Base-by-base conservation (phyloP, 2,888 invertebrate genomes). In the Mystacides longicornis region DNA sequence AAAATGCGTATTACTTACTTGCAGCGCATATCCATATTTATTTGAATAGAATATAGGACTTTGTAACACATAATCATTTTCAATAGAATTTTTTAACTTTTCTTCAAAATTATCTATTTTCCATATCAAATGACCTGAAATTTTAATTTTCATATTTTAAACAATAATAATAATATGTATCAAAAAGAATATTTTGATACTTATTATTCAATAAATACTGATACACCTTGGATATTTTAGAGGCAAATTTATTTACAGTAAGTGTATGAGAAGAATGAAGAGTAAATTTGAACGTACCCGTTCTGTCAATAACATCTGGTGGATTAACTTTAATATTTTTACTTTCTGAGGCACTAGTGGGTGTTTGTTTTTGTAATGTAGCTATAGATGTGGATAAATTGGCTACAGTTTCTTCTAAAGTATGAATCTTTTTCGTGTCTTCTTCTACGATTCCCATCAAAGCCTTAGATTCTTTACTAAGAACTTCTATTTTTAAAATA, bases 11-110 rank as follows among this genome's bases (percentile, higher is more conserved):
- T 16, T 14, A 49, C 23, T 48, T 72, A 85, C 85, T 70, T 86
- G 80, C 19, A 89, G 67, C 2, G 83, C 83, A 68, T 89, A 89
- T n/a, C 89, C 88, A 63, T 83, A 87, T 58, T 81, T 81, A 64
- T 80, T 81, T 42, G 84, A 83, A 42, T 81, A 79, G 67, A 89
- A 88, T 59, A 82, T 71, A 0, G 86, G 82, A 64, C 88, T 87
- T 60, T 79, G 80, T 1, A 87, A 65, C 0, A 82, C 77, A 0
- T 78, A 73, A 59, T 83, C 82, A 48, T 77, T 81, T 45, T 82
- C 81, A 63, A 82, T 85, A 0, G 87, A 83, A 19, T 82, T 82
- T 51, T 80, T 81, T 73, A 89, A 78, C 60, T 86, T 82, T 9
- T 79, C 72, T 0, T 77, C 69, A 64, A 83, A 86, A 60, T 83